phyloP scores from a whole-genome alignment of 1,140 invertebrate species.

The Lordiphosa mommai region DNA sequence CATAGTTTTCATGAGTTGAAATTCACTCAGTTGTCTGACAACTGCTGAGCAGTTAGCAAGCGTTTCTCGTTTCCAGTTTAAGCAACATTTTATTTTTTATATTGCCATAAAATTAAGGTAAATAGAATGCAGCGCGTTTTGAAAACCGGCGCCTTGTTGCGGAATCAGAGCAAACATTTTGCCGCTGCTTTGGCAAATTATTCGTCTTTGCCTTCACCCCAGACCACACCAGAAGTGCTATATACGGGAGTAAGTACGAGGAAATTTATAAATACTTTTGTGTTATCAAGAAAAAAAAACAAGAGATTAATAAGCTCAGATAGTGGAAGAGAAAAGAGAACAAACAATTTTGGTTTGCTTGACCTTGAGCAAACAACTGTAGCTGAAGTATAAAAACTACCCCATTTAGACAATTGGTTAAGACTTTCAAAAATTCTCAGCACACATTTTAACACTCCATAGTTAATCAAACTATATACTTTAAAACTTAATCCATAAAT shows the following conservation, averaged over 20 bases:
- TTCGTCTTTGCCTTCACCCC: slow-evolving; percentile 55
- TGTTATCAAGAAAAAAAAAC: slow-evolving; percentile 9
- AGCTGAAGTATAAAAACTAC: neutral
- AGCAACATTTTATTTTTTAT: neutral
- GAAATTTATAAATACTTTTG: neutral
- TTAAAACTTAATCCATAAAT: too few relatives aligned
- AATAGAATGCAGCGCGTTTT: slow-evolving; percentile 62
- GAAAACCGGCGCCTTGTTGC: slow-evolving; percentile 45
- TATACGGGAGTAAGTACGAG: slow-evolving; percentile 67
- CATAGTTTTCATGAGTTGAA: slow-evolving; percentile 27
- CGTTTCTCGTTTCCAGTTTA: slow-evolving; percentile 12
- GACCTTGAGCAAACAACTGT: slow-evolving; percentile 1
- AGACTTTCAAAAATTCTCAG: neutral
- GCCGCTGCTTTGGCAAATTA: slow-evolving; percentile 43
- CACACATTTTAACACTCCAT: neutral
- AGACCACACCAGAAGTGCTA: slow-evolving; percentile 62
- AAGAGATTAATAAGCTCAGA: neutral
- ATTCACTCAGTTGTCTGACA: slow-evolving; percentile 25
- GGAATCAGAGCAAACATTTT: slow-evolving; percentile 33
- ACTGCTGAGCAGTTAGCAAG: slow-evolving; percentile 35
- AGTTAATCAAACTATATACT: neutral
- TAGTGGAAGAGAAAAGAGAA: too few relatives aligned
- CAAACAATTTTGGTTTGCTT: slow-evolving; percentile 4
- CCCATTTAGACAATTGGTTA: neutral
- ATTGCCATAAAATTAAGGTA: slow-evolving; percentile 5